These are phyloP conservation scores for Nettapus auritus DNA, from an alignment of 2,113 vertebrate species.

Conservation along the genomic window DNA sequence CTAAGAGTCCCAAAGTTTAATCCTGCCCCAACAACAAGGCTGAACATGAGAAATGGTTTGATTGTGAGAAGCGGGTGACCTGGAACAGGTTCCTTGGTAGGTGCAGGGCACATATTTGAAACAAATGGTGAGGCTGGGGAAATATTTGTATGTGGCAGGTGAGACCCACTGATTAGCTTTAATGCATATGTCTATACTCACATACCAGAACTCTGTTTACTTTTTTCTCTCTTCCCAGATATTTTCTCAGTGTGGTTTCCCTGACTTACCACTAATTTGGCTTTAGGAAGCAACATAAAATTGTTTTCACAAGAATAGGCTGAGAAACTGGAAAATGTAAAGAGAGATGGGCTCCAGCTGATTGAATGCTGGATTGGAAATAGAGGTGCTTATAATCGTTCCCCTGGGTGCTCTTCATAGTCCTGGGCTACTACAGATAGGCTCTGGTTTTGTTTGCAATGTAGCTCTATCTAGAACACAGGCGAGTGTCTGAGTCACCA, in stretches of 20 bases:
- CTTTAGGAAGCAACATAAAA: not conserved
- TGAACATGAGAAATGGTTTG: not conserved
- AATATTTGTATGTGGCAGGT: not conserved
- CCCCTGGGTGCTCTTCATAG: not conserved
- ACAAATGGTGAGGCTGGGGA: not conserved
- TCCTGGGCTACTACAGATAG: not conserved
- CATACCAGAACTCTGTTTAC: not conserved
- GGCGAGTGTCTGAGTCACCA: not conserved
- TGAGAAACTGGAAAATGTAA: not conserved
- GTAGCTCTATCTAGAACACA: not conserved
- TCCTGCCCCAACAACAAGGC: not conserved
- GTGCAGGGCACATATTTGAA: not conserved
- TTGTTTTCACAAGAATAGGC: not conserved
- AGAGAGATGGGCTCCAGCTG: not conserved
- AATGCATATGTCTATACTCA: not conserved
- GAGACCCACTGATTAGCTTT: not conserved
- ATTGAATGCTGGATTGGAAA: not conserved
- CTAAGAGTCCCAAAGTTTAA: not conserved
- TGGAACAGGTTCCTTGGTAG: not conserved
- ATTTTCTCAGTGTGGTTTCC: not conserved
- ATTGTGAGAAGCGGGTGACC: not conserved
- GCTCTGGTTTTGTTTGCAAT: not conserved
- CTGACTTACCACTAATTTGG: not conserved
- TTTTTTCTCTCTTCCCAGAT: not conserved
- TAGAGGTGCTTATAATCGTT: not conserved